Percentiles rank a stretch among this genome's conserved stretches.
phyloP scores from a whole-genome alignment of 2,113 vertebrate species.

The Origma solitaria region DNA sequence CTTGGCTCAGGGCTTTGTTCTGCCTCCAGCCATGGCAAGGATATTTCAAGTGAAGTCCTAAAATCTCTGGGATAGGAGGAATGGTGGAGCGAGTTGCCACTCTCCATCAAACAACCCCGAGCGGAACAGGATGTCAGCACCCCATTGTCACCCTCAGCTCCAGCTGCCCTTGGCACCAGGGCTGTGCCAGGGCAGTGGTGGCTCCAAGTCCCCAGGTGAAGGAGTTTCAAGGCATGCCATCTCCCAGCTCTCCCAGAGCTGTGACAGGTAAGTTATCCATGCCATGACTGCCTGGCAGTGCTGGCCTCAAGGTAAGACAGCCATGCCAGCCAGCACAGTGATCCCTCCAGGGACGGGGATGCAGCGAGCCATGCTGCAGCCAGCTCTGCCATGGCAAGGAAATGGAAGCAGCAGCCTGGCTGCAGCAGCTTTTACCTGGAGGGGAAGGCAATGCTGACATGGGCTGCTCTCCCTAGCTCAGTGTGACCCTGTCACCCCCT shows the following conservation, averaged over 20 bases:
- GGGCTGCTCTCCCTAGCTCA: not conserved
- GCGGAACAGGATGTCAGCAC: not conserved
- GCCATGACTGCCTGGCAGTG: fast-evolving
- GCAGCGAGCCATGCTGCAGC: not conserved
- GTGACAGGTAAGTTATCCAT: not conserved
- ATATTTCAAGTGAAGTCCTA: not conserved
- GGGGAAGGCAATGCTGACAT: not conserved
- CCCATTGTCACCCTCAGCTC: not conserved
- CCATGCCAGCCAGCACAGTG: fast-evolving
- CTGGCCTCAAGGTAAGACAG: not conserved
- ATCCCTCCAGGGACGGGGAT: fast-evolving
- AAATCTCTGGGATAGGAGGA: not conserved
- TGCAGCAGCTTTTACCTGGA: not conserved
- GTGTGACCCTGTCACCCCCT: fast-evolving
- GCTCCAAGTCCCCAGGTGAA: not conserved
- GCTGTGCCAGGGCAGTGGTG: not conserved
- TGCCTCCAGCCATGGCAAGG: not conserved
- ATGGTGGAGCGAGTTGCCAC: not conserved
- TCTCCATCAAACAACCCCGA: not conserved
- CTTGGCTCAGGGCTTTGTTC: not conserved
- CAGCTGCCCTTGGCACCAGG: fast-evolving
- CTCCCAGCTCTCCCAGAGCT: not conserved
- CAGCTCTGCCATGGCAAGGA: not conserved
- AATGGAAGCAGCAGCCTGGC: not conserved
- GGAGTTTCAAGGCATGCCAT: not conserved